phyloP scores from a whole-genome alignment of 1,140 invertebrate species.

The Nebria ingens region DNA sequence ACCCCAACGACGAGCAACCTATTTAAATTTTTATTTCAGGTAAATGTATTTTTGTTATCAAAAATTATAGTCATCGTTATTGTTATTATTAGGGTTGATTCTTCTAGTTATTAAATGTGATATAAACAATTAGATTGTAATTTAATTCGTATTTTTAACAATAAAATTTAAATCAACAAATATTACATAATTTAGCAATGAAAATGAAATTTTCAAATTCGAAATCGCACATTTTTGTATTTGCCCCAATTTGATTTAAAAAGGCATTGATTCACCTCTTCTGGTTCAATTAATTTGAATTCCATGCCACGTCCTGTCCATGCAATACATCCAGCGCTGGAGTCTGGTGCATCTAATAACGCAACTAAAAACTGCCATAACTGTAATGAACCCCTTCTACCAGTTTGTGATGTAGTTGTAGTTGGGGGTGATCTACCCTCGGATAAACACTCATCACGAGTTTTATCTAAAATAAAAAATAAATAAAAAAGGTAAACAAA shows the following conservation, averaged over 20 bases:
- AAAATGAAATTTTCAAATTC: too few relatives aligned
- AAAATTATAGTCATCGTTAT: too few relatives aligned
- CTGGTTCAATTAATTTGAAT: slow-evolving; percentile 89
- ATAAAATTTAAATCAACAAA: too few relatives aligned
- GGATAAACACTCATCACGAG: not conserved
- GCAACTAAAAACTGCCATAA: slow-evolving; percentile 92
- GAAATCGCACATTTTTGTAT: too few relatives aligned
- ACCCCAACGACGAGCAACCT: slow-evolving; percentile 74
- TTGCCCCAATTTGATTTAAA: too few relatives aligned
- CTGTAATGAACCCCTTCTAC: slow-evolving; percentile 73
- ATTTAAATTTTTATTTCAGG: slow-evolving; percentile 2
- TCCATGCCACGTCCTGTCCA: slow-evolving; percentile 94
- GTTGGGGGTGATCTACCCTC: not conserved
- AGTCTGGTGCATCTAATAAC: slow-evolving; percentile 69
- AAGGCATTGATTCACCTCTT: slow-evolving; percentile 76
- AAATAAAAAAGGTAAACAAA: too few relatives aligned
- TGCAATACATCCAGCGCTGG: slow-evolving; percentile 78
- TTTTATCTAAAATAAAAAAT: not conserved
- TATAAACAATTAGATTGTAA: too few relatives aligned
- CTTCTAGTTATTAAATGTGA: too few relatives aligned
- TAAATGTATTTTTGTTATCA: not conserved
- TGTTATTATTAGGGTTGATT: too few relatives aligned
- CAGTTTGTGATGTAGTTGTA: slow-evolving; percentile 26
- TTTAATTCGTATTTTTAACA: too few relatives aligned
- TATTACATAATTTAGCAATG: too few relatives aligned